These are phyloP conservation scores for Octodon degus DNA, from an alignment of 2,113 vertebrate genomes.

Conservation along the genomic window DNA sequence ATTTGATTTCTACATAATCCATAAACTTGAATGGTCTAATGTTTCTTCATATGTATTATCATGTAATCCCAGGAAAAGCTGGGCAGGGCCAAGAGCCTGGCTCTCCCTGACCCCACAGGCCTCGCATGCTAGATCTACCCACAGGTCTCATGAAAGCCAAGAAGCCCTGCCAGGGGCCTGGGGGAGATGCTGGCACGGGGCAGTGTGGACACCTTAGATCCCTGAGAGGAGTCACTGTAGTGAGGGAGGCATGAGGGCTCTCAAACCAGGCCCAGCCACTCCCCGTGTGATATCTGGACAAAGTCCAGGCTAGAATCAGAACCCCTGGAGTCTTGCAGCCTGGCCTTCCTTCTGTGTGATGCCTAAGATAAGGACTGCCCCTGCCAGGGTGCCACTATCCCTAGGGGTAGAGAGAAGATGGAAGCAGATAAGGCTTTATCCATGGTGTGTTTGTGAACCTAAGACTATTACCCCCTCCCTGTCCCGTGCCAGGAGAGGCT, in stretches of 20 bases:
- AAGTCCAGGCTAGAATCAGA: background rate
- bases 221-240: background rate
- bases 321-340: background rate
- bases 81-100: slow-evolving; percentile 78
- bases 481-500: background rate
- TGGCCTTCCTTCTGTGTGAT: background rate
- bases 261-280: background rate
- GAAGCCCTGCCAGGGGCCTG: background rate
- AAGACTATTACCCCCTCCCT: background rate
- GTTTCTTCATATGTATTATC: slow-evolving; percentile 82
- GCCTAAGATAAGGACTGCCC: background rate
- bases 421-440: background rate
- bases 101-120: slow-evolving; percentile 70
- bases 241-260: background rate
- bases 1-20: slow-evolving; percentile 88
- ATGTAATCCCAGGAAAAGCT: slow-evolving; percentile 82
- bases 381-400: background rate
- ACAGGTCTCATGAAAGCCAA: slow-evolving; percentile 74
- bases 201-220: background rate
- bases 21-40: slow-evolving; percentile 84
- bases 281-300: background rate
- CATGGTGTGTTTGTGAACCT: background rate
- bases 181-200: background rate
- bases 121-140: slow-evolving; percentile 67
- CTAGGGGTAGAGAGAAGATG: background rate